These are phyloP conservation scores for Nettapus auritus DNA, from an alignment of 2,113 vertebrate genomes.

Conservation along the genomic window DNA sequence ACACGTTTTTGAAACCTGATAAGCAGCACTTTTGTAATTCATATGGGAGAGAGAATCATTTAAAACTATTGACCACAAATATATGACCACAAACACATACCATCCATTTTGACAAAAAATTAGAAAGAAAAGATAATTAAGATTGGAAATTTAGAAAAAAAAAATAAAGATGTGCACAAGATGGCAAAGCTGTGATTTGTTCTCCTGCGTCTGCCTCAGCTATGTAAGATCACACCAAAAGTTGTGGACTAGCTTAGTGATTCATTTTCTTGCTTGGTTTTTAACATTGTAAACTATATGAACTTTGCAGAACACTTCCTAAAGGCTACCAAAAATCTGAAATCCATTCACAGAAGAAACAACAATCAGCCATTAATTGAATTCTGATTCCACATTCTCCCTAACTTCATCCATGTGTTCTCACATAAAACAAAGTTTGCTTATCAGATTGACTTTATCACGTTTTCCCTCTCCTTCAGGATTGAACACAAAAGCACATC, in stretches of 20 bases:
- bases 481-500: neutral
- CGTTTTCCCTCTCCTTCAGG: neutral
- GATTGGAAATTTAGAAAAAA: neutral
- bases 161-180: neutral
- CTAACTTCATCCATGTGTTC: constrained; percentile 16
- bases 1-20: neutral
- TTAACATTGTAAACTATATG: neutral
- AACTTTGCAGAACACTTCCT: constrained; percentile 49
- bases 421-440: constrained; percentile 2
- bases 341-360: constrained; percentile 65
- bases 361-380: constrained; percentile 73
- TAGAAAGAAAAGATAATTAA: neutral
- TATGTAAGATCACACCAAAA: neutral
- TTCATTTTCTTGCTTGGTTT: constrained; percentile 4
- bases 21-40: neutral
- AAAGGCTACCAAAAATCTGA: constrained; percentile 60
- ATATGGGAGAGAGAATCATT: neutral
- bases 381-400: constrained; percentile 60
- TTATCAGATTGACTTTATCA: neutral
- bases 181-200: neutral
- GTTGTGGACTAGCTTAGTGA: constrained; percentile 22
- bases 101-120: neutral
- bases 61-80: neutral
- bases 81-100: accelerated
- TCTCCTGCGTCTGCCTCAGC: neutral